Conservation (phyloP, 2,797 vertebrate species). For the Channallabes apus region DNA sequence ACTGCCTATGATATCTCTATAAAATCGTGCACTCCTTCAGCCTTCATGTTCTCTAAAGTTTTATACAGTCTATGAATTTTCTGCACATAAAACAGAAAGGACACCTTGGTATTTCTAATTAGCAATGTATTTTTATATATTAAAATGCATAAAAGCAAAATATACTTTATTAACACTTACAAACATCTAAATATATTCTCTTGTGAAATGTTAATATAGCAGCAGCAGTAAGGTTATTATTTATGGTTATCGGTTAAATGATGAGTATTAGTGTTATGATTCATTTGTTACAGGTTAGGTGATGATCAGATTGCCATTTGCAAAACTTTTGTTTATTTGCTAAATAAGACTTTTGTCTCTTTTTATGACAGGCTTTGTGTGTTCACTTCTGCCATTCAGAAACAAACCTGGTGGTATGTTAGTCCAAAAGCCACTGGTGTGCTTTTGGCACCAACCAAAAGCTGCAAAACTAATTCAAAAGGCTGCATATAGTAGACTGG, state of each 20-base stretch:
- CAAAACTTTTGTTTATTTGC: not conserved
- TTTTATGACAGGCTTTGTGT: not conserved
- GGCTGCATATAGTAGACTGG: slow-evolving; percentile 61
- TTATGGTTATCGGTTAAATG: not conserved
- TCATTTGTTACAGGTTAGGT: slow-evolving; percentile 42
- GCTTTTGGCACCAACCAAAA: slow-evolving; percentile 31
- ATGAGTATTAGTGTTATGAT: slow-evolving; percentile 57
- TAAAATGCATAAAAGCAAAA: not conserved
- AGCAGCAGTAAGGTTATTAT: slow-evolving; percentile 15
- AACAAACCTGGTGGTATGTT: slow-evolving; percentile 25
- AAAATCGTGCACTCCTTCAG: not conserved
- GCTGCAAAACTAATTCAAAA: slow-evolving; percentile 45
- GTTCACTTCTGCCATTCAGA: slow-evolving; percentile 7
- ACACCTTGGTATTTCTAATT: not conserved
- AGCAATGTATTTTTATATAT: not conserved
- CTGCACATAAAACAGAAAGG: not conserved
- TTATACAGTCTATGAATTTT: not conserved
- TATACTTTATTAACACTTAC: not conserved
- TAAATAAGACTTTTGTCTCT: not conserved
- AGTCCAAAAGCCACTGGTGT: slow-evolving; percentile 35
- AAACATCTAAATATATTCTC: not conserved
- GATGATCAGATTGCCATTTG: slow-evolving; percentile 63
- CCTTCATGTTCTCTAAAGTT: not conserved
- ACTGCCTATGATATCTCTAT: not conserved
- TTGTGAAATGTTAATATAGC: not conserved